phyloP scores from a whole-genome alignment of 1,140 invertebrate genomes.

The Caenorhabditis tropicalis region DNA sequence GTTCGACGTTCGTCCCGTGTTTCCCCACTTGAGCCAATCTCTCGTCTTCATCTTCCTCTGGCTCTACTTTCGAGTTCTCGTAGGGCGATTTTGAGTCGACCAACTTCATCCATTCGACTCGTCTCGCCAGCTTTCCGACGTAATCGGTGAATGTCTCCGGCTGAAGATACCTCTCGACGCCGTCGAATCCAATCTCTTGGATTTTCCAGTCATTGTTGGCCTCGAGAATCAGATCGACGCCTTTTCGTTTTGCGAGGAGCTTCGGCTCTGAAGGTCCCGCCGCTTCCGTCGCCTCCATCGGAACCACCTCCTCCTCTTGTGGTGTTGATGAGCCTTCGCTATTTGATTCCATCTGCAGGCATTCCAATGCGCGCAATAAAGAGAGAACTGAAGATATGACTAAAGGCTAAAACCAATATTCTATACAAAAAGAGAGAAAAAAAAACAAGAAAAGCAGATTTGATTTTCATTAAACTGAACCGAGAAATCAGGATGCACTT shows the following conservation, averaged over 20 bases:
- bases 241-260: not conserved
- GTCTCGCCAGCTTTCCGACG: constrained; percentile 17
- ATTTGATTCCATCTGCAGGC: not conserved
- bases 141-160: constrained; percentile 42
- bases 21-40: not conserved
- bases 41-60: not conserved
- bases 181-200: constrained; percentile 23
- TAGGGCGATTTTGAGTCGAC: not conserved
- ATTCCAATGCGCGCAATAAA: not conserved
- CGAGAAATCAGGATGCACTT: not conserved
- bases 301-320: too few relatives aligned
- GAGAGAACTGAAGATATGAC: not conserved
- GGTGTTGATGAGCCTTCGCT: not conserved
- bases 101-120: constrained; percentile 48
- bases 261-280: not conserved
- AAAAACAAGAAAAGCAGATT: too few relatives aligned
- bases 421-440: constrained; percentile 14
- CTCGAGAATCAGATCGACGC: constrained; percentile 1
- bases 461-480: not conserved
- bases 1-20: not conserved
- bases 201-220: constrained; percentile 34
- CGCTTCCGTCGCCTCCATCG: not conserved
- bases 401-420: not conserved
- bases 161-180: constrained; percentile 26
- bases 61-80: constrained; percentile 38